Conservation (phyloP, 2,888 invertebrate genomes). For the Lasioglossum figueresi region DNA sequence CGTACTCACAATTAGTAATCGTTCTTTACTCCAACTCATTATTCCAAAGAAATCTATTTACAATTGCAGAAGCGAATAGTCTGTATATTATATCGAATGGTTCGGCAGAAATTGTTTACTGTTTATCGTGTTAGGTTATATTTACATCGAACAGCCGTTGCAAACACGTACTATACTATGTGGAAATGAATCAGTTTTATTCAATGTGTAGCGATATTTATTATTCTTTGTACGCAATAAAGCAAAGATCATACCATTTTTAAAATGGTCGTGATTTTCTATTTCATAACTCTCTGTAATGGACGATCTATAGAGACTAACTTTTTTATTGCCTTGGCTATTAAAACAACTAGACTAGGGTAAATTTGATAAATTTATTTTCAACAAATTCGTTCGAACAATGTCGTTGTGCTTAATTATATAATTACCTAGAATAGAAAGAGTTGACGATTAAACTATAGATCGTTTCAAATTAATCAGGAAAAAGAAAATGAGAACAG, state of each 20-base stretch:
- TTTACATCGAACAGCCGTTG: constrained; percentile 6
- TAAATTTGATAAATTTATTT: constrained; percentile 17
- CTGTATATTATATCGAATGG: not conserved
- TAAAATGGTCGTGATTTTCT: constrained; percentile 4
- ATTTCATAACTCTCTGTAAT: constrained; percentile 36
- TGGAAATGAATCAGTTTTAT: constrained; percentile 8
- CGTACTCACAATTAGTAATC: constrained; percentile 76
- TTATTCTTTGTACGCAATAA: not conserved
- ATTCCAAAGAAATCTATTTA: constrained; percentile 4
- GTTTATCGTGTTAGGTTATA: constrained; percentile 42
- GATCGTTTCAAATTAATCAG: not conserved
- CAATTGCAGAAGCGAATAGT: not conserved
- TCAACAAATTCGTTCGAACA: not conserved
- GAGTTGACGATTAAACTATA: not conserved
- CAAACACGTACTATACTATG: not conserved
- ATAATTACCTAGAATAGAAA: not conserved
- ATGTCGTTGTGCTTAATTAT: not conserved
- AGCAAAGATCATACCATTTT: not conserved
- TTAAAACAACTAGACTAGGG: constrained; percentile 22
- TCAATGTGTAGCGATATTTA: not conserved
- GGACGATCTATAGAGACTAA: constrained; percentile 10
- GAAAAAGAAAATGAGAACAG: not conserved
- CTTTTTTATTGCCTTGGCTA: constrained; percentile 18
- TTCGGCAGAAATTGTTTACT: constrained; percentile 19
- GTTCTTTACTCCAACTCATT: constrained; percentile 75